Percentiles rank a stretch among this genome's conserved stretches.
Conservation (phyloP, 2,797 vertebrate species). For the Lutjanus argentimaculatus region DNA sequence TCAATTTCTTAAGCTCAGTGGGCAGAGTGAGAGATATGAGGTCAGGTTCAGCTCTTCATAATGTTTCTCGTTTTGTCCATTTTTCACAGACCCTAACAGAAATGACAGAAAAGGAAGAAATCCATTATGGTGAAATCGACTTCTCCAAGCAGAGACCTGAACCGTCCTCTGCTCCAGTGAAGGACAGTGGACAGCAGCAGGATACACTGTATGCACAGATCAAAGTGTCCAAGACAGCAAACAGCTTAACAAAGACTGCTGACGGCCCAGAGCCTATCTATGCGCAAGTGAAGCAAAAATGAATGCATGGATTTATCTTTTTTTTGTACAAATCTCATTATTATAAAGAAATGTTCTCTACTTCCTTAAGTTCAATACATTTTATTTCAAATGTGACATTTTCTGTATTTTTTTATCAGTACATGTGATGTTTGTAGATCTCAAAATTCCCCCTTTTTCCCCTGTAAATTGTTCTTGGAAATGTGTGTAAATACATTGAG, state of each 20-base stretch:
- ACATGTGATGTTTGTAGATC: background rate
- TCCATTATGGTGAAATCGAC: constrained; percentile 61
- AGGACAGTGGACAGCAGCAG: constrained; percentile 5
- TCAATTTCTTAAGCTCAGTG: background rate
- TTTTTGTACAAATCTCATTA: too few species aligned
- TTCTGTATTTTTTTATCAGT: too few species aligned
- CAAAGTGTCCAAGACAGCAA: background rate
- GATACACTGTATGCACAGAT: constrained; percentile 39
- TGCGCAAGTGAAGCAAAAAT: constrained; percentile 30
- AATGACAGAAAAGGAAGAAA: constrained; percentile 6
- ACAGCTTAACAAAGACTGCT: background rate
- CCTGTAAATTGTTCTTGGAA: background rate
- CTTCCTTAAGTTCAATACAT: background rate
- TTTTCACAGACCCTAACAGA: constrained; percentile 22
- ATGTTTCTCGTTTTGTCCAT: background rate
- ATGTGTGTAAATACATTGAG: too few species aligned
- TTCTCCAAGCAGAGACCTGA: constrained; percentile 17
- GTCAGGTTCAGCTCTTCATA: background rate
- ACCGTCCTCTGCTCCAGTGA: background rate
- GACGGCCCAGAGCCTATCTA: constrained; percentile 18
- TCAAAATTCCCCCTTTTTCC: background rate
- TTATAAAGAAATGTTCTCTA: background rate
- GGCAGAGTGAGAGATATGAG: too few species aligned
- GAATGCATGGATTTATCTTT: background rate
- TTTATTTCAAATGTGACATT: background rate